These are phyloP conservation scores for Arrhamphus sclerolepis DNA, from an alignment of 2,797 vertebrate genomes.

Conservation along the genomic window DNA sequence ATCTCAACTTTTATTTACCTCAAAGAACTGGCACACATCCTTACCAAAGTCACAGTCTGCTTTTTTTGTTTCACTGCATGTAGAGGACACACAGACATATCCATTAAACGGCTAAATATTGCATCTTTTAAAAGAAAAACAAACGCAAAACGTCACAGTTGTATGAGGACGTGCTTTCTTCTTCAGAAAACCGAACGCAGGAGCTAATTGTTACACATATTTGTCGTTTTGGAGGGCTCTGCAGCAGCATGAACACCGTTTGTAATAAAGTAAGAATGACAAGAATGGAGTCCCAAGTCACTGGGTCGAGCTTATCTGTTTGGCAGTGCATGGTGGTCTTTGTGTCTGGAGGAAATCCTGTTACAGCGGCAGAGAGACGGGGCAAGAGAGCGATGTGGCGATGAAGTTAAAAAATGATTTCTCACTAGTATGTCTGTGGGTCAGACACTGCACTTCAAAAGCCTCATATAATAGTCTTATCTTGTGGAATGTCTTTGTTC, in stretches of 20 bases:
- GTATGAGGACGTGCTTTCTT: too few relatives aligned
- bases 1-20: too few relatives aligned
- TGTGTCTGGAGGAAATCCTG: conserved; percentile 85
- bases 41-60: too few relatives aligned
- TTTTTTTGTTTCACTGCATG: too few relatives aligned
- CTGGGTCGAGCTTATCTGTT: conserved; percentile 67
- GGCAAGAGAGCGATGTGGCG: conserved; percentile 9
- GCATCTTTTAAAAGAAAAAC: too few relatives aligned
- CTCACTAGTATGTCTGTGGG: conserved; percentile 21
- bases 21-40: too few relatives aligned
- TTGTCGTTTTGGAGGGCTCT: conserved; percentile 39
- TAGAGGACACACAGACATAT: too few relatives aligned
- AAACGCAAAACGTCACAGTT: too few relatives aligned
- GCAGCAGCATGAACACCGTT: conserved; percentile 64
- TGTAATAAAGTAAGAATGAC: conserved; percentile 74
- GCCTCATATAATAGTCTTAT: conserved; percentile 10
- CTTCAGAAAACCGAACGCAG: too few relatives aligned
- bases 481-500: conserved; percentile 25
- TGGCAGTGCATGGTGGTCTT: conserved; percentile 63
- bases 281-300: conserved; percentile 68
- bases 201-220: conserved; percentile 40
- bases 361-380: conserved; percentile 19
- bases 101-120: too few relatives aligned
- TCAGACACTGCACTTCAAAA: conserved; percentile 27
- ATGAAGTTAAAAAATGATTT: conserved; percentile 44